Evolutionary conservation across 2,113 vertebrate genomes (phyloP).

Genomic region (Amphiprion percula): DNA sequence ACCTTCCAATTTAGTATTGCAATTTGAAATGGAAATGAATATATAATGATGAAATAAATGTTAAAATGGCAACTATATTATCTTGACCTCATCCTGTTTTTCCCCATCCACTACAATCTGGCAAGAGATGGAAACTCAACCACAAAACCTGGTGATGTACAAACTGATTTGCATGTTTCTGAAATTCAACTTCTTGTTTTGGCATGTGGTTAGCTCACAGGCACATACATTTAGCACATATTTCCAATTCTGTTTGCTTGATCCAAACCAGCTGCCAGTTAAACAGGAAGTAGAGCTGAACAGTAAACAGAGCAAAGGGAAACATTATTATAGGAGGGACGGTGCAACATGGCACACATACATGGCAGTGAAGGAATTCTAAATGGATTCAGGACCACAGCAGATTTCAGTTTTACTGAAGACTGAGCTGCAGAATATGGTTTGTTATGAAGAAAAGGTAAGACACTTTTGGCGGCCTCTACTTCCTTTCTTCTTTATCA

Average conservation of each 20-base stretch:
- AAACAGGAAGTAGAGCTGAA: constrained; percentile 64
- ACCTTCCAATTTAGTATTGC: constrained; percentile 2
- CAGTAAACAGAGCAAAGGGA: constrained; percentile 53
- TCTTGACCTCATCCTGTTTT: not conserved
- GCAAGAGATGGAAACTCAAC: not conserved
- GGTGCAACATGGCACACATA: constrained; percentile 29
- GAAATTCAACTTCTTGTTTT: constrained; percentile 20
- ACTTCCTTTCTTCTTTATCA: constrained; percentile 1
- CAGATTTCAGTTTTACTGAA: constrained; percentile 5
- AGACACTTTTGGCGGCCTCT: constrained; percentile 3
- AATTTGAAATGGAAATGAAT: constrained; percentile 8
- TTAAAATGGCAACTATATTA: not conserved
- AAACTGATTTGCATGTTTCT: constrained; percentile 23
- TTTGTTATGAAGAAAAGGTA: constrained; percentile 7
- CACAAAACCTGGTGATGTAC: constrained; percentile 19
- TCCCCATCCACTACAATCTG: not conserved
- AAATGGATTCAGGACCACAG: not conserved
- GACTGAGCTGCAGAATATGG: not conserved
- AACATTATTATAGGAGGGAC: constrained; percentile 42
- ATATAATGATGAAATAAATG: not conserved
- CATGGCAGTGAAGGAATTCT: constrained; percentile 23
- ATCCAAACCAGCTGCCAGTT: constrained; percentile 47
- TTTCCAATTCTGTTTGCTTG: constrained; percentile 47
- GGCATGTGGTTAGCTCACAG: constrained; percentile 25
- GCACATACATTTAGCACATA: constrained; percentile 39